Conservation (phyloP, 2,797 vertebrate genomes). For the Iguana delicatissima region DNA sequence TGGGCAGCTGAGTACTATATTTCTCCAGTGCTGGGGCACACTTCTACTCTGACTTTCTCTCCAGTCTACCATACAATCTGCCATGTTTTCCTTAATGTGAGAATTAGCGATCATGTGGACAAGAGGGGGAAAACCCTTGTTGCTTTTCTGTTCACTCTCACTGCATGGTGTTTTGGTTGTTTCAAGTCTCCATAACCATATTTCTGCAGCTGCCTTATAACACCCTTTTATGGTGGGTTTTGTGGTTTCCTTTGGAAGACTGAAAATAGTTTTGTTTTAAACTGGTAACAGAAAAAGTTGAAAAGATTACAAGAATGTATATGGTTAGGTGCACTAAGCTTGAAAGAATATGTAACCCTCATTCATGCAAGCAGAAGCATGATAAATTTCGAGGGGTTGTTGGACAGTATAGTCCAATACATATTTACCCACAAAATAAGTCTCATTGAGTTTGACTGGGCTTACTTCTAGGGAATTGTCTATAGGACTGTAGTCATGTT, state of each 20-base stretch:
- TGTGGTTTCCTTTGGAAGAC: neutral
- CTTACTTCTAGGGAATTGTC: neutral
- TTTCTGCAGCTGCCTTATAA: neutral
- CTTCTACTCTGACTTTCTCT: neutral
- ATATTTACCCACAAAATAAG: neutral
- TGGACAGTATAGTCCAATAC: neutral
- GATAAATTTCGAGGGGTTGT: neutral
- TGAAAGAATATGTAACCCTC: slow-evolving; percentile 2
- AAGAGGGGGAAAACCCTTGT: neutral
- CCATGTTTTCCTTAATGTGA: neutral
- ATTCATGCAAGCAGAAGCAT: neutral
- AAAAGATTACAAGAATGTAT: neutral
- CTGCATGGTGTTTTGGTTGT: slow-evolving; percentile 8
- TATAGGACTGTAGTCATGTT: neutral
- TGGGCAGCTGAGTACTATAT: neutral
- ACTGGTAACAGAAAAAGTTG: neutral
- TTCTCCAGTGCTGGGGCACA: neutral
- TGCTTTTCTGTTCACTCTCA: neutral
- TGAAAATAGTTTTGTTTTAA: neutral
- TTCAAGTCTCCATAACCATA: neutral
- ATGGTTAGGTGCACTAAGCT: neutral
- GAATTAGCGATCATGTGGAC: neutral
- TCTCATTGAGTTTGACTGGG: too few relatives aligned
- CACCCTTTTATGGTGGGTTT: neutral
- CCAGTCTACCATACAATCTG: neutral